A percentile compares a stretch with the other conserved stretches of the same genome.
These are phyloP conservation scores for Phymatocera aterrima DNA, from an alignment of 2,888 invertebrate genomes.

Conservation along the genomic window DNA sequence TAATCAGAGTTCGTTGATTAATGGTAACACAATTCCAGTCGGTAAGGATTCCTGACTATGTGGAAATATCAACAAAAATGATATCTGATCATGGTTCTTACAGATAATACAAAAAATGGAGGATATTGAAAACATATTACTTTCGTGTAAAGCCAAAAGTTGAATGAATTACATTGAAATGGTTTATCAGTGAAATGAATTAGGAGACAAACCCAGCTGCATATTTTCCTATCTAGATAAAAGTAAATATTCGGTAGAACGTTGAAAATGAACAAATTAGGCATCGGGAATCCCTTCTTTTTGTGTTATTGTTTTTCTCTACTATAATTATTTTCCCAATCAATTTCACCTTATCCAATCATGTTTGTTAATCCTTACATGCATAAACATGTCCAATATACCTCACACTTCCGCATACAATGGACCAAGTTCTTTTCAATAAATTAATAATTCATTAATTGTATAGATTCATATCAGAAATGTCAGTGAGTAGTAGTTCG, in stretches of 20 bases:
- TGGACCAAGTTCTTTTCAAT: slow-evolving; percentile 12
- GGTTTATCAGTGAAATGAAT: neutral
- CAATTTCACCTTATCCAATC: slow-evolving; percentile 29
- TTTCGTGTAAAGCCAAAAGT: neutral
- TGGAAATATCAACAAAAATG: no score
- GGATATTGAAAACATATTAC: neutral
- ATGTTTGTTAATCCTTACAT: slow-evolving; percentile 37
- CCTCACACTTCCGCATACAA: slow-evolving; percentile 38
- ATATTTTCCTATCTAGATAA: neutral
- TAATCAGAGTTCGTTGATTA: no score
- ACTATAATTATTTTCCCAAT: slow-evolving; percentile 42
- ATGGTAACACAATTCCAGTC: no score
- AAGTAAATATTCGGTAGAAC: no score
- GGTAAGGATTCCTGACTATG: no score
- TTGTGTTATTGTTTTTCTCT: slow-evolving; percentile 29
- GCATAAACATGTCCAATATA: slow-evolving; percentile 43
- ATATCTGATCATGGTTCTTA: neutral
- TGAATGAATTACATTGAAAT: neutral
- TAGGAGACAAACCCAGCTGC: neutral
- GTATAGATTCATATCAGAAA: neutral
- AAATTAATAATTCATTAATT: neutral
- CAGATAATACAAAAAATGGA: neutral
- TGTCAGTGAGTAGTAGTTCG: slow-evolving; percentile 9
- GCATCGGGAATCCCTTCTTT: no score
- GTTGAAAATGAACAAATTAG: neutral